These are phyloP conservation scores for Micoletzkya japonica DNA, from an alignment of 2,888 invertebrate species.

Conservation along the genomic window DNA sequence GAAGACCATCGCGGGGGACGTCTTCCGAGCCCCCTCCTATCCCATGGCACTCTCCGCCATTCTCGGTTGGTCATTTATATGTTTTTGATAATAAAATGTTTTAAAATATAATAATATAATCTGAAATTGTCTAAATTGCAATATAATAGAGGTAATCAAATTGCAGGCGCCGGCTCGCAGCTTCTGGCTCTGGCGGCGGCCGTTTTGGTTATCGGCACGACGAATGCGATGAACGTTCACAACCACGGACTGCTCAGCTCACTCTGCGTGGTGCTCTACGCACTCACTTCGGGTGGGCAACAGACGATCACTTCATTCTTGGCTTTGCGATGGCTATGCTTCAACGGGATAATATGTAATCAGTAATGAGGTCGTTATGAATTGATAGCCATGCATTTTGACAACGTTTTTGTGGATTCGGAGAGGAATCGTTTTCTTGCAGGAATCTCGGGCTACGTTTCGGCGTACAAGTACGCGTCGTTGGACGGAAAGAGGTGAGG, in stretches of 20 bases:
- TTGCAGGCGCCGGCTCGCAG: conserved; percentile 68
- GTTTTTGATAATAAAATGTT: neutral
- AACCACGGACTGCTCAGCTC: conserved; percentile 68
- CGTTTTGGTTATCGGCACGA: conserved; percentile 67
- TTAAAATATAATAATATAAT: no score
- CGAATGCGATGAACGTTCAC: conserved; percentile 68
- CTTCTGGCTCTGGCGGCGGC: conserved; percentile 67
- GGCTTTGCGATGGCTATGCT: no score
- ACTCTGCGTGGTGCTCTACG: conserved; percentile 67
- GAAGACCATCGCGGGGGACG: conserved; percentile 69
- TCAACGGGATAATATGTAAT: no score
- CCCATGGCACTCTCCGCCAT: conserved; percentile 68
- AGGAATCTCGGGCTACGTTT: conserved; percentile 69
- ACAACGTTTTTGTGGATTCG: no score
- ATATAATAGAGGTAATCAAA: no score
- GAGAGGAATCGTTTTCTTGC: conserved; percentile 29
- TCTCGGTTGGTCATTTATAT: conserved; percentile 63
- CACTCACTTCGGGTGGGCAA: conserved; percentile 67
- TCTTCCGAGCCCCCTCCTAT: conserved; percentile 67
- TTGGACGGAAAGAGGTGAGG: conserved; percentile 64
- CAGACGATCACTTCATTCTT: no score
- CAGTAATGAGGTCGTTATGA: no score
- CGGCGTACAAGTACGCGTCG: conserved; percentile 66
- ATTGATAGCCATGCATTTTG: no score
- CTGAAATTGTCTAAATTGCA: no score